phyloP scores from a whole-genome alignment of 2,888 invertebrate species.

The Ectobius pallidus region DNA sequence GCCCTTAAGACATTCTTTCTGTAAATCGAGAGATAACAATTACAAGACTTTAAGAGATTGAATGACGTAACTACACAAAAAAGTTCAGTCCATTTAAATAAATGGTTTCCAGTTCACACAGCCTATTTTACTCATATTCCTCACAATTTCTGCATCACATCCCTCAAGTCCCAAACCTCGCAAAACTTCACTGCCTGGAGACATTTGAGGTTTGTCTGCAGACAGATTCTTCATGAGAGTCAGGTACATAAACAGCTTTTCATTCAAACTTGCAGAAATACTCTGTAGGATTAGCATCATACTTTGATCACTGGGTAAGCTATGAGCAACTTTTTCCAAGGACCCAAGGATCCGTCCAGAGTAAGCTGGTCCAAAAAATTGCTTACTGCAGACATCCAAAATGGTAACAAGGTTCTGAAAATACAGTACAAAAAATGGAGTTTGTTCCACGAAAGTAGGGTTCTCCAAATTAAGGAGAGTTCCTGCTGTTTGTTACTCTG shows the following conservation, averaged over 20 bases:
- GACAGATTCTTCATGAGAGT: constrained; percentile 32
- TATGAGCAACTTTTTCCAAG: constrained; percentile 31
- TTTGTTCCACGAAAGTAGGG: too few species aligned
- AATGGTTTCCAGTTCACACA: not conserved
- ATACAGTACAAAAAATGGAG: not conserved
- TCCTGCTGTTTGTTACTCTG: too few species aligned
- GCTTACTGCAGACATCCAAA: constrained; percentile 45
- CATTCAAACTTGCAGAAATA: constrained; percentile 45
- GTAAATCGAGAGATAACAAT: too few species aligned
- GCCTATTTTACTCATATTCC: constrained; percentile 37
- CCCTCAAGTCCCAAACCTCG: constrained; percentile 38
- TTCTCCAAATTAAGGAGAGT: too few species aligned
- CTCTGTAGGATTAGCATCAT: constrained; percentile 45
- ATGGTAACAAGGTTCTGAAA: constrained; percentile 47
- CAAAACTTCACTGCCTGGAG: constrained; percentile 24
- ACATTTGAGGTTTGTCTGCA: constrained; percentile 18
- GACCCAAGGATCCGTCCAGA: constrained; percentile 44
- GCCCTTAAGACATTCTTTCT: too few species aligned
- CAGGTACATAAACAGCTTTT: constrained; percentile 47
- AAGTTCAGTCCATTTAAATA: too few species aligned
- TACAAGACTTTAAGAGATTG: too few species aligned
- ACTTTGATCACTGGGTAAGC: constrained; percentile 44
- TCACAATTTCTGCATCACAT: constrained; percentile 44
- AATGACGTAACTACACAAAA: too few species aligned
- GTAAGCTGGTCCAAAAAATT: constrained; percentile 48